Base-by-base conservation (phyloP, 2,888 invertebrate species). In the Harmothoe impar region DNA sequence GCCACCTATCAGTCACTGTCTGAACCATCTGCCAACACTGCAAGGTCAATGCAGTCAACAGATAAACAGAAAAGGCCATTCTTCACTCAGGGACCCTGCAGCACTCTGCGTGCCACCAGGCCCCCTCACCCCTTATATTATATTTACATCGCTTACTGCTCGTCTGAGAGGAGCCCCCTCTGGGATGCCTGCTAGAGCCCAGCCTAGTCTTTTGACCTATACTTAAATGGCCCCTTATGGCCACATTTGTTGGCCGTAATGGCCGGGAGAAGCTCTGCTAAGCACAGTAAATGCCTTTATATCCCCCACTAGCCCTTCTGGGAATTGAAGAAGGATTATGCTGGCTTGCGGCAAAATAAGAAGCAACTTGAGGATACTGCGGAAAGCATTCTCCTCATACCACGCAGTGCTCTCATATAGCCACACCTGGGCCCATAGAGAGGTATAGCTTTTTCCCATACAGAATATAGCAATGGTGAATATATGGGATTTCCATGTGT, bases 121-220 rank as follows among this genome's bases (percentile, higher is more conserved):
- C 72, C 72, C 72, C 31, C 15, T 72, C 72, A 72, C n/a, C 72
- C 72, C 72, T 72, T 72, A 72, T 72, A 72, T 72, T 72, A 72
- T 72, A 72, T 72, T 72, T 29, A 72, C 72, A 29, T 25, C 72
- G 29, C 72, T 72, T 29, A 25, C 29, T 29, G n/a, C 17, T 25
- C 29, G 25, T 3, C 25, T 25, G 25, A 72, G 23, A 62, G 72
- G 5, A 68, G 12, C n/a, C 17, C 0, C 72, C 72, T 15, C 72
- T 72, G 62, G 62, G 62, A 3, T n/a, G 3, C 0, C 25, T 72
- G 31, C 3, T 72, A 3, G 12, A 72, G 72, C 72, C 72, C 25
- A 5, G 72, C 29, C 15, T 72, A 29, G 72, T 12, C 25, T 12
- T 72, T 29, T 29, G 29, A 72, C 29, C 72, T 72, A 72, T 72